Evolutionary conservation across 2,113 vertebrate genomes (phyloP).

Genomic region (Tetrax tetrax): DNA sequence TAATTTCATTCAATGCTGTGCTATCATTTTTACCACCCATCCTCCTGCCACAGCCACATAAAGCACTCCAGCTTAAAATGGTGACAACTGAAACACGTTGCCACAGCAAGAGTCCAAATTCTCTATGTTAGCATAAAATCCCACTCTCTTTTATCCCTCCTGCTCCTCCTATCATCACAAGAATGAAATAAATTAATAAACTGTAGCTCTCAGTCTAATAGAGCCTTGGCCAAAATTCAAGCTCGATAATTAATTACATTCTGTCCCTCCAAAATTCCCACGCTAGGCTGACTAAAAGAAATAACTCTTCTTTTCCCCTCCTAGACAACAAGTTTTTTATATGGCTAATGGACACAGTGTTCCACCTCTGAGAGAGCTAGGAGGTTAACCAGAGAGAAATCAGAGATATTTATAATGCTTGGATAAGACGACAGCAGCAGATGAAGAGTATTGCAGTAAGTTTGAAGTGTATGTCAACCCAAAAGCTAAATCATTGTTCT

Average conservation of each 20-base stretch:
- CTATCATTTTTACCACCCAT: background rate
- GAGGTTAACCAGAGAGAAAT: slow-evolving; percentile 5
- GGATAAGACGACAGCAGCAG: background rate
- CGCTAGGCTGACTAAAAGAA: slow-evolving; percentile 9
- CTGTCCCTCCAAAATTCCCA: slow-evolving; percentile 47
- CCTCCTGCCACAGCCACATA: slow-evolving; percentile 2
- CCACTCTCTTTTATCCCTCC: background rate
- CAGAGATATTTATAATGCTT: background rate
- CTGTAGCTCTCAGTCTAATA: background rate
- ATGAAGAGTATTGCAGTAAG: background rate
- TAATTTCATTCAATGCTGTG: background rate
- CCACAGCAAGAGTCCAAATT: slow-evolving; percentile 2
- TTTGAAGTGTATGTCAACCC: background rate
- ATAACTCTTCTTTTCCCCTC: background rate
- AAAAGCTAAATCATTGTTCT: slow-evolving; percentile 4
- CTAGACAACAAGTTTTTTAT: background rate
- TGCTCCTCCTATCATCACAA: slow-evolving; percentile 17
- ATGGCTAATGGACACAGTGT: slow-evolving; percentile 14
- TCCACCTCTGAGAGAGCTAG: background rate
- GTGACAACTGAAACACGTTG: background rate
- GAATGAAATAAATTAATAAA: slow-evolving; percentile 39
- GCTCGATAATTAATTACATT: slow-evolving; percentile 45
- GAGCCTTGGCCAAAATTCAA: slow-evolving; percentile 43
- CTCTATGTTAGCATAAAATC: background rate
- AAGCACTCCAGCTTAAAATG: background rate